Conservation (phyloP, 2,113 vertebrate species). For the Natator depressus region DNA sequence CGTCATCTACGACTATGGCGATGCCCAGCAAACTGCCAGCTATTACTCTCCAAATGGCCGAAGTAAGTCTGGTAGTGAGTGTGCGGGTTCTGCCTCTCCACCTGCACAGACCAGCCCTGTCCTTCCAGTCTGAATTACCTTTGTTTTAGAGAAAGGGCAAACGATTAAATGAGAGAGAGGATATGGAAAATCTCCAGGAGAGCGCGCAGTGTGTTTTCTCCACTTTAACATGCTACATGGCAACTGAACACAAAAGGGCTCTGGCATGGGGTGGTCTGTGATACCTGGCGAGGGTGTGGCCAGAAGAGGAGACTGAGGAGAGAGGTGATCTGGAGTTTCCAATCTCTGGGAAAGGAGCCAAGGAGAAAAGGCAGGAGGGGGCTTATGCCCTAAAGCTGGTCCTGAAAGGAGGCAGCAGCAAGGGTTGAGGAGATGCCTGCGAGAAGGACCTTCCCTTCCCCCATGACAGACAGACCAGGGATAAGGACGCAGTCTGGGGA, state of each 20-base stretch:
- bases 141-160: not conserved
- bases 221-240: not conserved
- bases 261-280: too few species aligned
- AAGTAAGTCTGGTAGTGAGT: not conserved
- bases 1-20: slow-evolving; percentile 50
- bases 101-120: not conserved
- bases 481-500: too few species aligned
- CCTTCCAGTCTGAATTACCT: not conserved
- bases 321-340: too few species aligned
- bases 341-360: too few species aligned
- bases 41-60: slow-evolving; percentile 4
- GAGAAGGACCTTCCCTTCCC: too few species aligned
- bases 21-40: not conserved
- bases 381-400: too few species aligned
- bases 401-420: too few species aligned
- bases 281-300: too few species aligned
- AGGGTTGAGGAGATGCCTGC: too few species aligned
- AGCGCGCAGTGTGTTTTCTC: not conserved
- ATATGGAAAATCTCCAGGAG: not conserved
- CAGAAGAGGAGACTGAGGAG: too few species aligned
- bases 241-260: not conserved
- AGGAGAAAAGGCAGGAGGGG: too few species aligned
- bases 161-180: not conserved
- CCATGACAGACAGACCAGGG: too few species aligned
- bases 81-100: not conserved